Percentiles rank a stretch among this genome's conserved stretches.
Conservation (phyloP, 2,888 invertebrate species). For the Dioctria rufipes region DNA sequence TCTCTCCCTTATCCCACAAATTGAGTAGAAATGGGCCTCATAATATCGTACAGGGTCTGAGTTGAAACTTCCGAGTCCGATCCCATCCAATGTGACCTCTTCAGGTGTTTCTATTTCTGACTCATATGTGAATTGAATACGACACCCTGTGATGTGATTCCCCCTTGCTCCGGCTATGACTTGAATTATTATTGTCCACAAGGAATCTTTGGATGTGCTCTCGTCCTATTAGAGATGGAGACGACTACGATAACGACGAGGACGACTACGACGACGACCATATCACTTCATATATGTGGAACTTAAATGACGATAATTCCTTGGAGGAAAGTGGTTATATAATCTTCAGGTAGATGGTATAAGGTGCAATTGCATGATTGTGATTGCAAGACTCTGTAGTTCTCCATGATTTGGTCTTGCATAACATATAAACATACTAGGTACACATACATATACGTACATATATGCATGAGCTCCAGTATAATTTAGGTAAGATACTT, state of each 20-base stretch:
- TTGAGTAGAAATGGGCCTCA: slow-evolving; percentile 21
- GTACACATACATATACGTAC: too few species aligned
- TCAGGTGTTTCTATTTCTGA: slow-evolving; percentile 33
- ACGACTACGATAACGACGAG: background rate
- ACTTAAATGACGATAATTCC: slow-evolving; percentile 40
- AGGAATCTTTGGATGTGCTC: background rate
- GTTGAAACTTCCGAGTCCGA: background rate
- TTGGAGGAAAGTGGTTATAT: slow-evolving; percentile 39
- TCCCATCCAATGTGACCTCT: slow-evolving; percentile 21
- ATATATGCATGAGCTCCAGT: too few species aligned
- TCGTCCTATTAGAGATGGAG: too few species aligned
- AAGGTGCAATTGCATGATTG: slow-evolving; percentile 29
- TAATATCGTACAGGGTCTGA: background rate
- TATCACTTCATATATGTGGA: slow-evolving; percentile 29
- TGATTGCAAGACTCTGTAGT: slow-evolving; percentile 8
- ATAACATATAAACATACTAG: slow-evolving; percentile 12
- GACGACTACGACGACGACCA: background rate
- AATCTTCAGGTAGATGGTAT: slow-evolving; percentile 7
- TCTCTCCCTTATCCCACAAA: slow-evolving; percentile 20
- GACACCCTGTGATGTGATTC: background rate
- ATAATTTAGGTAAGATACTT: background rate
- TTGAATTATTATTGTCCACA: slow-evolving; percentile 14
- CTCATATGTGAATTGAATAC: slow-evolving; percentile 23
- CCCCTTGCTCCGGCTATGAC: too few species aligned
- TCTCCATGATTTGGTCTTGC: background rate